Percentiles rank a stretch among this genome's conserved stretches.
Conservation (phyloP, 2,888 invertebrate species). For the Papilio protenor region DNA sequence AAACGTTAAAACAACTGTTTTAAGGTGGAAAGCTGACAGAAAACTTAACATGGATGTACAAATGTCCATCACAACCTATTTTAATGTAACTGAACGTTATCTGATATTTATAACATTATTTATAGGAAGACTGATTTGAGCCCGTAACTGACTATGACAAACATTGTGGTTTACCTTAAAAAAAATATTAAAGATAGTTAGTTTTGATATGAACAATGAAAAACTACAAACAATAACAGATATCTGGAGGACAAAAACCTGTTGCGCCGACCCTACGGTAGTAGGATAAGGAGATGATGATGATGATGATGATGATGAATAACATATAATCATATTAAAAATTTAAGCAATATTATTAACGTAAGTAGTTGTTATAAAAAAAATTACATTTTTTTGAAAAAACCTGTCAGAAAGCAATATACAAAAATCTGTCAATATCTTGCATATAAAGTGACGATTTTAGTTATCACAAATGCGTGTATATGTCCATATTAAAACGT, state of each 20-base stretch:
- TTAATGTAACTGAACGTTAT: background rate
- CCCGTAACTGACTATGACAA: constrained; percentile 33
- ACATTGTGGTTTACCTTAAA: constrained; percentile 8
- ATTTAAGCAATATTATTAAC: background rate
- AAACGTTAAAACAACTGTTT: too few species aligned
- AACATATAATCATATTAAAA: background rate
- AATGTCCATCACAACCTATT: constrained; percentile 19
- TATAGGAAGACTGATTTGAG: constrained; percentile 42
- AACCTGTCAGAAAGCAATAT: background rate
- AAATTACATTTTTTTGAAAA: background rate
- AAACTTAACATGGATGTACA: constrained; percentile 2
- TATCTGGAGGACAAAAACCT: too few species aligned
- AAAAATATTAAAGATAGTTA: background rate
- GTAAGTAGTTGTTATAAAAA: background rate
- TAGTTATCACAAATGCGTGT: background rate
- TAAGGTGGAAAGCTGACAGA: too few species aligned
- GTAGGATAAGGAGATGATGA: too few species aligned
- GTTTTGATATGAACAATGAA: background rate
- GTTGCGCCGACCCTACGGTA: too few species aligned
- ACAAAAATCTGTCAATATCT: background rate
- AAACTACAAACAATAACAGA: too few species aligned
- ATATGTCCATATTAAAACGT: background rate
- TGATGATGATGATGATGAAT: too few species aligned
- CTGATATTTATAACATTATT: background rate
- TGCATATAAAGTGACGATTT: background rate